Conservation (phyloP, 2,797 vertebrate species). For the Parauchenoglanis ngamensis region DNA sequence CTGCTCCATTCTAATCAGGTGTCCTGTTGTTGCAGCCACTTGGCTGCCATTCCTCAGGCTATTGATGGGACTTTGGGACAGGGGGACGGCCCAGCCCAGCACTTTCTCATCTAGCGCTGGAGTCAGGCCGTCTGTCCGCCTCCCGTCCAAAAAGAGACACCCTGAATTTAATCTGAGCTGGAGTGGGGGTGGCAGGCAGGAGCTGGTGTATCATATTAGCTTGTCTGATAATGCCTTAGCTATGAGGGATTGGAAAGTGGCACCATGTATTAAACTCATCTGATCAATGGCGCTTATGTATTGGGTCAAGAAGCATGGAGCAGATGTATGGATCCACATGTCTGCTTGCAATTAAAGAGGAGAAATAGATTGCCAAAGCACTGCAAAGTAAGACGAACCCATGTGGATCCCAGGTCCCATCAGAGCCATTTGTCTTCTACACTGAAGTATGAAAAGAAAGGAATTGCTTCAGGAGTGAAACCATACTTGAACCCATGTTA, state of each 20-base stretch:
- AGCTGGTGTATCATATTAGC: constrained; percentile 79
- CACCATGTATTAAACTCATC: constrained; percentile 81
- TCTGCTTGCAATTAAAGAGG: constrained; percentile 63
- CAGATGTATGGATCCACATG: constrained; percentile 76
- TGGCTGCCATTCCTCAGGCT: constrained; percentile 72
- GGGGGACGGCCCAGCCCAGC: constrained; percentile 62
- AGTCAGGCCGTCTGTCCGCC: constrained; percentile 83
- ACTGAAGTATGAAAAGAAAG: constrained; percentile 54
- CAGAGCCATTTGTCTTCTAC: constrained; percentile 60
- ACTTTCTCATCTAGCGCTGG: constrained; percentile 71
- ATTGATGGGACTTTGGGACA: constrained; percentile 70
- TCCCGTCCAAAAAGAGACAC: constrained; percentile 65
- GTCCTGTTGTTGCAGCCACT: constrained; percentile 68
- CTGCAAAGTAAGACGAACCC: constrained; percentile 60
- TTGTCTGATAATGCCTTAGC: constrained; percentile 81
- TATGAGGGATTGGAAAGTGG: constrained; percentile 77
- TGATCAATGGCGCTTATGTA: constrained; percentile 83
- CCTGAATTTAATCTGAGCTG: constrained; percentile 71
- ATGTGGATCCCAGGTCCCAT: constrained; percentile 41
- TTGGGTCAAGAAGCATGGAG: constrained; percentile 76
- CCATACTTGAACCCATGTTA: constrained; percentile 20
- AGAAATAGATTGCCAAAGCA: constrained; percentile 62
- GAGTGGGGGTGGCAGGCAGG: constrained; percentile 67
- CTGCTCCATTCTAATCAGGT: constrained; percentile 69
- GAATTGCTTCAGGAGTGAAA: constrained; percentile 52